These are phyloP conservation scores for Corvus cornix DNA, from an alignment of 2,113 vertebrate species.

Conservation along the genomic window DNA sequence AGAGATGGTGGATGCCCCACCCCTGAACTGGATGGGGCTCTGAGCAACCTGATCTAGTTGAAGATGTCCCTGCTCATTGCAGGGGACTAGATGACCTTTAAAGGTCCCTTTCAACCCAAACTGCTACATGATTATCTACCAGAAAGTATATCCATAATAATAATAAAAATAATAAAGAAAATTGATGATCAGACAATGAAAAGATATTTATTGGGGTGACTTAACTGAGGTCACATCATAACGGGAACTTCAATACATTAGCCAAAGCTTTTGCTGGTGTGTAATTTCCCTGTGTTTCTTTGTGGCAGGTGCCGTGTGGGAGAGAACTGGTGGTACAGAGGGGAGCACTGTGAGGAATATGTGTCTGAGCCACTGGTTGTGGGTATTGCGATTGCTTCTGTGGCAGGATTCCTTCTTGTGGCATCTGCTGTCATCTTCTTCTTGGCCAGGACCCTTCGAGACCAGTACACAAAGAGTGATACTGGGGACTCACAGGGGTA, in stretches of 20 bases:
- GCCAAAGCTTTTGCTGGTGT: not conserved
- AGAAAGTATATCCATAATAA: not conserved
- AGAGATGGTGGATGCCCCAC: not conserved
- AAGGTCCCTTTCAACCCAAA: not conserved
- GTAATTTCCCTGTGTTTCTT: not conserved
- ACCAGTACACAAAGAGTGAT: constrained; percentile 81
- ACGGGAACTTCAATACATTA: not conserved
- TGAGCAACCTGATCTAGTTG: not conserved
- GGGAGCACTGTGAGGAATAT: constrained; percentile 91
- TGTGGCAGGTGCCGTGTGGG: constrained; percentile 86
- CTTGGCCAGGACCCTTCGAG: constrained; percentile 80
- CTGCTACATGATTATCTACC: not conserved
- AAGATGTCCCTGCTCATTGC: not conserved
- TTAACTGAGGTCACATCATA: not conserved
- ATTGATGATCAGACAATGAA: not conserved
- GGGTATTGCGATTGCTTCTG: constrained; percentile 84
- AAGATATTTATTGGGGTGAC: not conserved
- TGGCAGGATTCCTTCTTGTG: constrained; percentile 85
- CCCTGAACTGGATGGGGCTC: not conserved
- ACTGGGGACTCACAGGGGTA: constrained; percentile 81
- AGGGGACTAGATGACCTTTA: not conserved
- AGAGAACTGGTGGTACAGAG: constrained; percentile 95
- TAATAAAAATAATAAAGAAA: not conserved
- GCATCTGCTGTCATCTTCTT: constrained; percentile 83
- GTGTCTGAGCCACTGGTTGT: constrained; percentile 91